A percentile compares a stretch with the other conserved stretches of the same genome.
Evolutionary conservation across 2,797 vertebrate species (phyloP).

Genomic region (Sandelia bainsii): DNA sequence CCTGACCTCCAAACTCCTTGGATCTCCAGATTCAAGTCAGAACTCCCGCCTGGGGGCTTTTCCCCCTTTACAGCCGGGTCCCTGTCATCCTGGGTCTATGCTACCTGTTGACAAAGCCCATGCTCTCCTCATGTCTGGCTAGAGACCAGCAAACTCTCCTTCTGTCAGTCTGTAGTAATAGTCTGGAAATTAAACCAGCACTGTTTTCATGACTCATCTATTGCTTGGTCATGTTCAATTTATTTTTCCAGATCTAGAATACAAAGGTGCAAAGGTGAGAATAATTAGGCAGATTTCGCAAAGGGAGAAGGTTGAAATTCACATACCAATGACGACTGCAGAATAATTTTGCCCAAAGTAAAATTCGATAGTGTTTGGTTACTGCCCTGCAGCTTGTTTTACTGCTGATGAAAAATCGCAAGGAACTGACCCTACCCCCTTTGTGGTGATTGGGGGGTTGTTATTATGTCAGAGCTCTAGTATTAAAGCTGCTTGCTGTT

Average conservation of each 20-base stretch:
- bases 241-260: constrained; percentile 36
- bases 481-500: background rate
- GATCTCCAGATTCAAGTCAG: constrained; percentile 22
- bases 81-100: constrained; percentile 83
- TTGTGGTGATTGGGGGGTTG: constrained; percentile 11
- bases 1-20: constrained; percentile 47
- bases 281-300: background rate
- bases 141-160: constrained; percentile 54
- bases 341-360: constrained; percentile 28
- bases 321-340: constrained; percentile 14
- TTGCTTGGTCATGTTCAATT: constrained; percentile 30
- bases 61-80: constrained; percentile 70
- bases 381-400: constrained; percentile 12
- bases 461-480: constrained; percentile 8
- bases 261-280: background rate
- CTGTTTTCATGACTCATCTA: constrained; percentile 21
- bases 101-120: constrained; percentile 87
- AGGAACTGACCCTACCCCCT: too few relatives aligned
- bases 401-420: constrained; percentile 3
- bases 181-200: constrained; percentile 55
- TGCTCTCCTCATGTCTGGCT: constrained; percentile 90
- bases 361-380: constrained; percentile 29
- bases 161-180: constrained; percentile 22
- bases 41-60: constrained; percentile 67
- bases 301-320: background rate